A percentile compares a stretch with the other conserved stretches of the same genome.
These are phyloP conservation scores for Penaeus monodon DNA, from an alignment of 2,888 invertebrate species.

Conservation along the genomic window DNA sequence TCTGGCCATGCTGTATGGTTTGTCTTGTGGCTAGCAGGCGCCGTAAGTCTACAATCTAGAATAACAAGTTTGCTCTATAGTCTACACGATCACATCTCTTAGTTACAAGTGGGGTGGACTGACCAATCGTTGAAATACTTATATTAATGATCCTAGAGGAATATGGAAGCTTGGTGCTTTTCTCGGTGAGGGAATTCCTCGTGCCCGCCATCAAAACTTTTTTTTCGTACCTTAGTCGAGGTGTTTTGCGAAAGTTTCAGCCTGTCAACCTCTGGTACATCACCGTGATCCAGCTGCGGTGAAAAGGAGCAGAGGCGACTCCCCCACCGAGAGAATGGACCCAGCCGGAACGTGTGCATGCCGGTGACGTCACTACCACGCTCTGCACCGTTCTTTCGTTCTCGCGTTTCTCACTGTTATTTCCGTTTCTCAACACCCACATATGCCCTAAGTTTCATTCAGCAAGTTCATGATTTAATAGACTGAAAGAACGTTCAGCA, in stretches of 20 bases:
- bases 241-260: too few species aligned
- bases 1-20: background rate
- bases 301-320: background rate
- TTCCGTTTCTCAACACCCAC: slow-evolving; percentile 37
- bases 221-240: too few species aligned
- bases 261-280: too few species aligned
- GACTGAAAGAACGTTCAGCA: slow-evolving; percentile 5
- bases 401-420: slow-evolving; percentile 28
- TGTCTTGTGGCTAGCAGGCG: background rate
- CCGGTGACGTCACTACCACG: slow-evolving; percentile 43
- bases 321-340: slow-evolving; percentile 6
- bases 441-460: slow-evolving; percentile 5
- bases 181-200: slow-evolving; percentile 14
- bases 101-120: slow-evolving; percentile 21
- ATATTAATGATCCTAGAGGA: slow-evolving; percentile 8
- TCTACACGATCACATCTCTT: background rate
- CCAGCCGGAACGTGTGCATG: slow-evolving; percentile 45
- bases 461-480: background rate
- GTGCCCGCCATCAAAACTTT: too few species aligned
- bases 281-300: background rate
- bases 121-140: slow-evolving; percentile 16
- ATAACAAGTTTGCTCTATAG: background rate
- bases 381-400: slow-evolving; percentile 55
- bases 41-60: too few species aligned
- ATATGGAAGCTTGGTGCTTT: background rate